Evolutionary conservation across 1,140 invertebrate genomes (phyloP).

Genomic region (Odontomachus brunneus): DNA sequence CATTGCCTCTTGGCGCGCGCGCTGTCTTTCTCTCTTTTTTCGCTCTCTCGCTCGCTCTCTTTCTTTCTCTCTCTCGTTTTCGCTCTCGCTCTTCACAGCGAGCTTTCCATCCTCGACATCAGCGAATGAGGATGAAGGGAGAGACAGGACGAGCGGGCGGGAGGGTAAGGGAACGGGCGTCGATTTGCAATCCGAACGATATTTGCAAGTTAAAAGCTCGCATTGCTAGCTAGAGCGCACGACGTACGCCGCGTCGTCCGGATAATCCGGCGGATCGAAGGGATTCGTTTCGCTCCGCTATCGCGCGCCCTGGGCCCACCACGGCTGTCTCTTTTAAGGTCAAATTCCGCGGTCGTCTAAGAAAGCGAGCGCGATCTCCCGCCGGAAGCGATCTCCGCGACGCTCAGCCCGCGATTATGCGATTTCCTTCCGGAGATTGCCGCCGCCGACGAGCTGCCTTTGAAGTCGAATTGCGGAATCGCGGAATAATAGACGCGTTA

Average conservation of each 20-base stretch:
- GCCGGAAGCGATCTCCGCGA: slow-evolving; percentile 13
- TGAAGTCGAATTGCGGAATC: slow-evolving; percentile 23
- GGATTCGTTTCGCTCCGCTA: slow-evolving; percentile 40
- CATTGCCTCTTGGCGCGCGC: slow-evolving; percentile 55
- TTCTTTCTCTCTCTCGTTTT: no score
- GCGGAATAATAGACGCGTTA: slow-evolving; percentile 13
- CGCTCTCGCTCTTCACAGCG: neutral
- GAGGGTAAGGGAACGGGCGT: neutral
- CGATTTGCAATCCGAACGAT: slow-evolving; percentile 64
- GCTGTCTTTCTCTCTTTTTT: neutral
- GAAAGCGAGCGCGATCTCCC: slow-evolving; percentile 26
- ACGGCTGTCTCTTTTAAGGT: slow-evolving; percentile 23
- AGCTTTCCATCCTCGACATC: slow-evolving; percentile 44
- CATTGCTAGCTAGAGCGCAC: slow-evolving; percentile 13
- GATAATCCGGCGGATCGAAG: slow-evolving; percentile 57
- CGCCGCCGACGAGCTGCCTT: slow-evolving; percentile 10
- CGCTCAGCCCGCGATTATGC: neutral
- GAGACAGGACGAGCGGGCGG: neutral
- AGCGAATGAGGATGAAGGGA: slow-evolving; percentile 32
- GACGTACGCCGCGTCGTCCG: slow-evolving; percentile 40
- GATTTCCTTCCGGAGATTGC: slow-evolving; percentile 46
- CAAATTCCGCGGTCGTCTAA: slow-evolving; percentile 37
- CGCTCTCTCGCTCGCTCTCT: no score
- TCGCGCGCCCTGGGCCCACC: neutral
- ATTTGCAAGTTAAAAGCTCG: slow-evolving; percentile 37